Evolutionary conservation across 2,888 invertebrate species (phyloP), one percentile per base, ranked within the genome.

Genomic region (Vannuccia rotundouncinata): DNA sequence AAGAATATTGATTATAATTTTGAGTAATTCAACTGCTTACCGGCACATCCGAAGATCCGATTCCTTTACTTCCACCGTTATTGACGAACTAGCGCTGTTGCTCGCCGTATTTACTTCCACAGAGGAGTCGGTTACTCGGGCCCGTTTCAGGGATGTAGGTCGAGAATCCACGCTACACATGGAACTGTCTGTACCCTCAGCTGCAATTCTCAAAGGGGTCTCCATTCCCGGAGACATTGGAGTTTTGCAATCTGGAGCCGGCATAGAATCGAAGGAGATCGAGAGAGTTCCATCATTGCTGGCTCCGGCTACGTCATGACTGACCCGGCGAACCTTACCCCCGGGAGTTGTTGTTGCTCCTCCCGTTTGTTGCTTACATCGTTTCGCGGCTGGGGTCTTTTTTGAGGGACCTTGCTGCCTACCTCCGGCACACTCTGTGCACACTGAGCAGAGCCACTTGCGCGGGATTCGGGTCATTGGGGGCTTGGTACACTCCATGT

Each of bases 401-500:
- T 66, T 66, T 2, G 22, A 2, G 10, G 66, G 17, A 17, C 17
- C 66, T 22, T 66, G 66, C 22, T 66, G 66, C 25, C 66, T 17
- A 22, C 66, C 66, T 2, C 66, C 66, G 22, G 66, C 13, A 22
- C 66, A 66, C 66, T 66, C 59, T n/a, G 73, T 22, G 28, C 76
- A 81, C 17, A 27, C 77, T 31, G 78, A 31, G 59, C 80, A 80
- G 27, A 31, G 25, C 80, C 80, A 80, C 27, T 80, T 45, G n/a
- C 77, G 29, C 17, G 77, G 77, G 27, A 80, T 29, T 17, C 77
- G 25, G 22, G 80, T 22, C 60, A 80, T 29, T 22, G 66, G 25
- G 25, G 80, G 77, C 59, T 79, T 59, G 2, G 66, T 13, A 88
- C 97, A 97, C 88, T 95, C 95, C 82, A 93, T 92, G 87, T 97